These are phyloP conservation scores for Bombylius discolor DNA, from an alignment of 2,888 invertebrate genomes.

Conservation along the genomic window DNA sequence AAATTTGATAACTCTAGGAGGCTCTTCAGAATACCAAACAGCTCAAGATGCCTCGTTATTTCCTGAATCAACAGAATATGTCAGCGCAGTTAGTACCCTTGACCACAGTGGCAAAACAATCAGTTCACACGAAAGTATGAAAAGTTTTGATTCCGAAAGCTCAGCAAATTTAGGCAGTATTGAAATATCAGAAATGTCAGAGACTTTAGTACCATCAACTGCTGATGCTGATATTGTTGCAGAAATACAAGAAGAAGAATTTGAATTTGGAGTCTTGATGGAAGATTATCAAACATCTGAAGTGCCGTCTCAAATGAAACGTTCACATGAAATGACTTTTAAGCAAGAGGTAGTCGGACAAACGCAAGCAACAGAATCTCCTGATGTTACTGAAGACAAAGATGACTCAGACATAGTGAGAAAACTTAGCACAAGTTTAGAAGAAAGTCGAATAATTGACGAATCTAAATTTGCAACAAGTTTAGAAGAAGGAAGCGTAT, in stretches of 20 bases:
- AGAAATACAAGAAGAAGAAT: constrained; percentile 25
- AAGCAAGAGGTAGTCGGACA: constrained; percentile 46
- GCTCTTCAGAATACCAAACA: constrained; percentile 78
- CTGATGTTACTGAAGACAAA: constrained; percentile 18
- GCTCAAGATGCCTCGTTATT: constrained; percentile 63
- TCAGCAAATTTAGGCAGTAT: constrained; percentile 80
- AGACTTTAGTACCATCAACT: constrained; percentile 83
- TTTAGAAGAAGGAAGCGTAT: constrained; percentile 44
- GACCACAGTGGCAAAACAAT: constrained; percentile 31
- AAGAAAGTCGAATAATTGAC: constrained; percentile 25
- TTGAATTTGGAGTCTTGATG: constrained; percentile 39
- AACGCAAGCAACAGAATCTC: constrained; percentile 16
- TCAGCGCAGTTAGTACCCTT: constrained; percentile 73
- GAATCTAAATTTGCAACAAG: constrained; percentile 43
- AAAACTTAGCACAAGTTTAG: constrained; percentile 40
- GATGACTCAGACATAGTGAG: constrained; percentile 26
- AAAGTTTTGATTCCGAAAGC: constrained; percentile 77
- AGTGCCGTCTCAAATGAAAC: constrained; percentile 62
- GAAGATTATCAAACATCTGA: constrained; percentile 42
- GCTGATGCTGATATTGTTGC: constrained; percentile 51
- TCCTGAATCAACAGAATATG: constrained; percentile 73
- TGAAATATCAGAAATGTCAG: constrained; percentile 83
- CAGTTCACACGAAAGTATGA: constrained; percentile 84
- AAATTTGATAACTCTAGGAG: constrained; percentile 57
- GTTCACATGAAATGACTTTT: constrained; percentile 84